phyloP scores from a whole-genome alignment of 1,140 invertebrate species.

The Sinella curviseta region DNA sequence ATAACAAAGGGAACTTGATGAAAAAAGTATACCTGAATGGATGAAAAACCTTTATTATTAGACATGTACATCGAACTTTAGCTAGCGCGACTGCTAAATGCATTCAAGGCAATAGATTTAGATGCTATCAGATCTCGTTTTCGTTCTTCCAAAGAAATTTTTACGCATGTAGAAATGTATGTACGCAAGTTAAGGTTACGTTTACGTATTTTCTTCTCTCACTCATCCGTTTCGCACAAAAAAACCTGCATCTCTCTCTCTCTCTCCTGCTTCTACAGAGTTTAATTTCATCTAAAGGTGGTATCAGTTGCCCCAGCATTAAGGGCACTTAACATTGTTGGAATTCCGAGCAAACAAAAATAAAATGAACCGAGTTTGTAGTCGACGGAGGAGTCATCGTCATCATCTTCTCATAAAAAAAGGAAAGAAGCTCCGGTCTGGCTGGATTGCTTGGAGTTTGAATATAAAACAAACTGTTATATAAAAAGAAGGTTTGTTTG shows the following conservation, averaged over 20 bases:
- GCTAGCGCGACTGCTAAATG: too few relatives aligned
- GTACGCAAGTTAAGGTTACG: too few relatives aligned
- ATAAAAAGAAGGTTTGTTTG: neutral
- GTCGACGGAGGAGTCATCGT: neutral
- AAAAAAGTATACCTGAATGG: neutral
- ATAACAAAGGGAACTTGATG: neutral
- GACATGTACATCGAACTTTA: neutral
- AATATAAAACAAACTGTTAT: neutral
- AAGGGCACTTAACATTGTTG: constrained; percentile 49
- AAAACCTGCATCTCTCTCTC: neutral
- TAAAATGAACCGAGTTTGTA: constrained; percentile 12
- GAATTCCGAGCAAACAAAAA: constrained; percentile 48
- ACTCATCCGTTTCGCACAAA: neutral
- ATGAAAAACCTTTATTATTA: neutral
- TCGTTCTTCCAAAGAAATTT: too few relatives aligned
- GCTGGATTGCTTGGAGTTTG: neutral
- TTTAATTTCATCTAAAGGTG: constrained; percentile 48
- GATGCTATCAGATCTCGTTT: too few relatives aligned
- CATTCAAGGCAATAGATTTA: too few relatives aligned
- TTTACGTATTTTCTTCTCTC: too few relatives aligned
- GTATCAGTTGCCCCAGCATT: constrained; percentile 49
- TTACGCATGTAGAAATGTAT: too few relatives aligned
- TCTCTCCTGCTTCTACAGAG: too few relatives aligned
- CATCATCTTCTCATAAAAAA: neutral
- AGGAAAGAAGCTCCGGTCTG: neutral